Base-by-base conservation (phyloP, 1,140 invertebrate genomes). In the Lasioglossum albipes region DNA sequence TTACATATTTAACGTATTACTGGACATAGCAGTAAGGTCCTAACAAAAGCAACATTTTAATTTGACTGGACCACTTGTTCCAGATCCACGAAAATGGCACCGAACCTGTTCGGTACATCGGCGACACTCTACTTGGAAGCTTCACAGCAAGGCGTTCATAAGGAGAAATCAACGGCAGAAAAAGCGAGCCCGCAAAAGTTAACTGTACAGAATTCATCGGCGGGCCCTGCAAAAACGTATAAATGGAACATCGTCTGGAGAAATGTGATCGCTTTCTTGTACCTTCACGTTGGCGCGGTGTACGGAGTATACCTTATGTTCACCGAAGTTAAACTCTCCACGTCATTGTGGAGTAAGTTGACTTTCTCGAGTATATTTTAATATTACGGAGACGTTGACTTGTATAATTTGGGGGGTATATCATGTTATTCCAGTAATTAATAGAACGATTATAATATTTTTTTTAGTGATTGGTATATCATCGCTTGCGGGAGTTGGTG, bases 181-280 rank as follows among this genome's bases (percentile, higher is more conserved):
- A 70, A 85, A 1, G 41, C 61, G n/a, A 76, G 18, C 10, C 49
- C 27, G 36, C 75, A 76, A 83, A 86, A 89, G 52, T 42, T 78
- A 18, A 52, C n/a, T 10, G 52, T 59, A 7, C 76, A 86, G 5
- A 87, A 89, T 66, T 20, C 83, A 22, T 67, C 81, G 31, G 12
- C 52, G 13, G 82, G 64, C 16, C 61, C 84, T 75, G 83, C 83
- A 22, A 36, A 88, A 13, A 90, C 90, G 45, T 94, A 95, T 72
- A 81, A 89, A 89, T 95, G 95, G 95, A 92, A 94, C 75, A 95
- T 97, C 83, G 95, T 96, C 4, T 96, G 96, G 95, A 94, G 95
- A 90, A 96, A 96, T 86, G 95, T 96, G 2, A 91, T 96, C 20
- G 95, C 95, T 12, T 96, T 96, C 75, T 64, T 95, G 0, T 96